Conservation (phyloP, 2,797 vertebrate species). For the Girardinus metallicus region DNA sequence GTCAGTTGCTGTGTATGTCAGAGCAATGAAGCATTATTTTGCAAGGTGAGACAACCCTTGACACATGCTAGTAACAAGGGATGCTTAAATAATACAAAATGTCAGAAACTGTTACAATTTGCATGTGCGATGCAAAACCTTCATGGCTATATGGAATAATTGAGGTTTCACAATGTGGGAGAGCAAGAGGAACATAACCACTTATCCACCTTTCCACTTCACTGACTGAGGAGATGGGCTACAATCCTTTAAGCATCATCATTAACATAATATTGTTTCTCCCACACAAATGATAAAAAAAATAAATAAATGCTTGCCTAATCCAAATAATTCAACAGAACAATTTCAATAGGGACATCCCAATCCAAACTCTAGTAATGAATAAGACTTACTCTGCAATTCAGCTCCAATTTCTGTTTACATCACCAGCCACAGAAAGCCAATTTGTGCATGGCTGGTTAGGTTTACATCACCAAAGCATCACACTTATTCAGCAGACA, state of each 20-base stretch:
- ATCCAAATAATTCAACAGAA: neutral
- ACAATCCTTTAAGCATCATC: conserved; percentile 39
- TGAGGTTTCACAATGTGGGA: conserved; percentile 57
- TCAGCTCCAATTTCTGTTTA: neutral
- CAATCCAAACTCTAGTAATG: neutral
- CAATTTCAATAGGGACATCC: neutral
- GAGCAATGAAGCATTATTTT: conserved; percentile 44
- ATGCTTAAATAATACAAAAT: conserved; percentile 73
- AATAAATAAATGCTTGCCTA: neutral
- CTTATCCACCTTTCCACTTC: conserved; percentile 30
- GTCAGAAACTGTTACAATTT: conserved; percentile 55
- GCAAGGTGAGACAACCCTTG: conserved; percentile 41
- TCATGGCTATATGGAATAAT: conserved; percentile 62
- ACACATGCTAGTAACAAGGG: conserved; percentile 49
- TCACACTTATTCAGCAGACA: conserved; percentile 1
- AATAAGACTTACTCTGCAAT: neutral
- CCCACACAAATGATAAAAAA: neutral
- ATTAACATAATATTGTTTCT: conserved; percentile 23
- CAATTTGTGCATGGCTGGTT: neutral
- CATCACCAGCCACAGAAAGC: neutral
- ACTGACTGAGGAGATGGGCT: conserved; percentile 33
- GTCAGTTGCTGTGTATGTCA: conserved; percentile 66
- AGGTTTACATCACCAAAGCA: conserved; percentile 5
- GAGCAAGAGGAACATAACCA: conserved; percentile 36
- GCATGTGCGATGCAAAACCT: conserved; percentile 52